phyloP scores from a whole-genome alignment of 2,113 vertebrate species.

The Phalacrocorax brasilianus region DNA sequence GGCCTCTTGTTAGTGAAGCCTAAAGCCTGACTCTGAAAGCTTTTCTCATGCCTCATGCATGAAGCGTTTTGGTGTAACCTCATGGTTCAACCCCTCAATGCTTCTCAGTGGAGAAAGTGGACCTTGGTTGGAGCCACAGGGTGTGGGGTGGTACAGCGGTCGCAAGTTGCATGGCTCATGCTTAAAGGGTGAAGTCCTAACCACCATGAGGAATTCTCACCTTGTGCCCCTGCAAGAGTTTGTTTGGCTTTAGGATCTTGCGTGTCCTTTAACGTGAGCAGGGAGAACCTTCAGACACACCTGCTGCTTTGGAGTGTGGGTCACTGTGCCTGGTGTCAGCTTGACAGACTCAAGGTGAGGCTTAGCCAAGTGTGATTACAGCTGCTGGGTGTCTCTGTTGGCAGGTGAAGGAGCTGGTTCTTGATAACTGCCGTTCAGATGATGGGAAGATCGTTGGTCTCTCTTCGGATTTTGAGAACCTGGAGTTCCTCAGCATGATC shows the following conservation, averaged over 20 bases:
- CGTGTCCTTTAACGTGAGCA: accelerated
- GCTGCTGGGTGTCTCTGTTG: not conserved
- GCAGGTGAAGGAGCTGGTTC: slow-evolving; percentile 81
- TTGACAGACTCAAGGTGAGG: accelerated
- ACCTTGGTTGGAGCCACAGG: not conserved
- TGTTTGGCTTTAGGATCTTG: not conserved
- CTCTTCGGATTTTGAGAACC: slow-evolving; percentile 79
- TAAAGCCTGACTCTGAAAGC: not conserved
- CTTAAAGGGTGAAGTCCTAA: not conserved
- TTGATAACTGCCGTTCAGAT: slow-evolving; percentile 77
- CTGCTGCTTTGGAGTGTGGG: not conserved
- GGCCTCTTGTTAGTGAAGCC: not conserved
- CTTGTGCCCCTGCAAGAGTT: not conserved
- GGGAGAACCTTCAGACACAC: not conserved
- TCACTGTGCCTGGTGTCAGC: accelerated
- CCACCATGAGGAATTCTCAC: accelerated
- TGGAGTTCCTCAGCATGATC: slow-evolving; percentile 83
- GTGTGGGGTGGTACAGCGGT: not conserved
- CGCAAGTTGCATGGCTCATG: accelerated
- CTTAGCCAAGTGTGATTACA: not conserved
- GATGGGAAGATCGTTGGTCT: slow-evolving; percentile 78
- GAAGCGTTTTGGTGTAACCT: not conserved
- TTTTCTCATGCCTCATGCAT: not conserved
- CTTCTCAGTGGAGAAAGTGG: not conserved
- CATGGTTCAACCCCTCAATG: not conserved